Conservation (phyloP, 1,140 invertebrate genomes). For the Agrilus planipennis region DNA sequence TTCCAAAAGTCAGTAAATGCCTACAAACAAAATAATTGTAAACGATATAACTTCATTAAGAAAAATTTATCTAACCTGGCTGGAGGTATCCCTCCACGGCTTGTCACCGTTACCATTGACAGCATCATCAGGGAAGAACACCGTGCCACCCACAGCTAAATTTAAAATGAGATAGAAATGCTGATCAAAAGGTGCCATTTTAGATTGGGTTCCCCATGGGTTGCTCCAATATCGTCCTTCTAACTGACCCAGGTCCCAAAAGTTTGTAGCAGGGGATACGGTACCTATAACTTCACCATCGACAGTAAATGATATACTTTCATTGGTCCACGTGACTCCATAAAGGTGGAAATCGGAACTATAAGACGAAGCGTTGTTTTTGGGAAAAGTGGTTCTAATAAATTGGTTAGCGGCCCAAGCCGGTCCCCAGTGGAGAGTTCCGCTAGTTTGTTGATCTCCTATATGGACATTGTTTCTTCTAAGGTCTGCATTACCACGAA, state of each 20-base stretch:
- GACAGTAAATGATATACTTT: conserved; percentile 3
- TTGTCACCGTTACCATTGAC: too few relatives aligned
- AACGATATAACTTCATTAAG: too few relatives aligned
- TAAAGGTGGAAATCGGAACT: conserved; percentile 38
- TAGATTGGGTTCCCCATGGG: conserved; percentile 32
- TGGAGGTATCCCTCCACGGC: too few relatives aligned
- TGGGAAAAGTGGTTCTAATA: conserved; percentile 37
- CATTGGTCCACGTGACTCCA: conserved; percentile 4
- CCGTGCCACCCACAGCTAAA: conserved; percentile 49
- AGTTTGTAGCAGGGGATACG: not conserved
- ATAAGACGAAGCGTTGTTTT: conserved; percentile 36
- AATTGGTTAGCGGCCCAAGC: conserved; percentile 41
- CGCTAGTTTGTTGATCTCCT: conserved; percentile 42
- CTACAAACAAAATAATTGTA: too few relatives aligned
- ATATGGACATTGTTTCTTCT: conserved; percentile 38
- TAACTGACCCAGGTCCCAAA: conserved; percentile 3
- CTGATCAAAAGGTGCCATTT: conserved; percentile 45
- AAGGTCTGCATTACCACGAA: too few relatives aligned
- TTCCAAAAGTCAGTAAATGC: too few relatives aligned
- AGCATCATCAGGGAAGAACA: conserved; percentile 46
- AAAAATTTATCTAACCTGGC: too few relatives aligned
- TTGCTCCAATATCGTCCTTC: conserved; percentile 17
- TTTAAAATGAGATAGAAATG: conserved; percentile 57
- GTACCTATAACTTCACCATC: not conserved
- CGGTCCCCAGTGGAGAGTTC: conserved; percentile 55